Evolutionary conservation across 2,113 vertebrate genomes (phyloP), one percentile per base, ranked within the genome.

Genomic region (Leptocoma aspasia): DNA sequence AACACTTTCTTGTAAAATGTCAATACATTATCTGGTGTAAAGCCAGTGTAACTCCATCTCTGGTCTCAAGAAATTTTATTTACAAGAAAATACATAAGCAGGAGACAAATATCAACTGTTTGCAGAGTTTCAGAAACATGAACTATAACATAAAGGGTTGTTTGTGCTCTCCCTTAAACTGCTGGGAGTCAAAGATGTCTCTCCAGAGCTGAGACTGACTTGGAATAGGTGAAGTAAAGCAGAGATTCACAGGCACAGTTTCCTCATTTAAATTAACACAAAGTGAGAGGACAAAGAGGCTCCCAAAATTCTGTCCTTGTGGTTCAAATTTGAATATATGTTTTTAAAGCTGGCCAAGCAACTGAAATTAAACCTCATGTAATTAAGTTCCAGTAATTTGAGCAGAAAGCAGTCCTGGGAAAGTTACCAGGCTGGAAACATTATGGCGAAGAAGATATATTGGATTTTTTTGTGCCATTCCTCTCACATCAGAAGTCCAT

Each of bases 391-490:
- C 68, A 93, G 85, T 70, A 90, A 96, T 91, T 73, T 88, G 90
- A 92, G 65, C 66, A 90, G 88, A 92, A 95, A 90, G 70, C 26
- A 88, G 94, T 95, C 93, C 92, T 96, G 94, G 94, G 94, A 97
- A 96, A 96, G 72, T 95, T 5, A 95, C 85, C 47, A 92, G 71
- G 35, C 49, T 92, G 92, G 78, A 93, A 94, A 88, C 59, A 16
- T 49, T 70, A 86, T 9, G 39, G 56, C 1, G 30, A 93, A 93
- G 93, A 86, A 90, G 52, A 80, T 71, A 81, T 2, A 89, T 12
- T 63, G 80, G 45, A 41, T 11, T 75, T 84, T 94, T 82, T 88
- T 75, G 64, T 90, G 91, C 76, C 72, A 44, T 83, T 86, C 68
- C 52, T 86, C 59, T 71, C 50, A 50, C 80, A 83, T 86, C 76